Percentiles rank a stretch among this genome's conserved stretches.
phyloP scores from a whole-genome alignment of 92 coral and sea anemone genomes.

The Epizoanthus scotinus region DNA sequence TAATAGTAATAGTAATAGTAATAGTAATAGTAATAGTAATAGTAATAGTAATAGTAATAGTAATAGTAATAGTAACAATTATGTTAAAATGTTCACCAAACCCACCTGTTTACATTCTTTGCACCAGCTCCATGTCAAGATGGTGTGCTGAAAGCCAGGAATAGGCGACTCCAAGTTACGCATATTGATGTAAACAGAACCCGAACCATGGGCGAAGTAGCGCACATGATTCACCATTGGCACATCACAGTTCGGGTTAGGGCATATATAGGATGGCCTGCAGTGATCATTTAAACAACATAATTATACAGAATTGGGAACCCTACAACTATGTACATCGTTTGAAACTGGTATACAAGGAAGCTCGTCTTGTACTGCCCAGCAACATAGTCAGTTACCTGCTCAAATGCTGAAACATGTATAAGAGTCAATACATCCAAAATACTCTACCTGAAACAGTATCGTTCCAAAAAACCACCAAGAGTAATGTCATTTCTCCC shows the following conservation, averaged over 20 bases:
- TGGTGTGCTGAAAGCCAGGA: constrained; percentile 92
- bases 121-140: constrained; percentile 99
- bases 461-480: constrained; percentile 95
- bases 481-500: constrained; percentile 96
- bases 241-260: constrained; percentile 95
- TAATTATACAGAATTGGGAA: too few species aligned
- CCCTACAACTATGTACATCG: too few species aligned
- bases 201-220: constrained; percentile 96
- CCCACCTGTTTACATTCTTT: constrained; percentile 94
- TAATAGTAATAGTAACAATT: too few species aligned
- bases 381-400: background rate
- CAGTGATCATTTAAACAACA: background rate
- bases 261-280: constrained; percentile 96
- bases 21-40: too few species aligned
- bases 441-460: constrained; percentile 89
- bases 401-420: background rate
- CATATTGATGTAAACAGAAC: constrained; percentile 96
- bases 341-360: too few species aligned
- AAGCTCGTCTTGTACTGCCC: too few species aligned
- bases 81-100: background rate
- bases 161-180: constrained; percentile 96
- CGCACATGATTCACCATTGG: constrained; percentile 98
- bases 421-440: background rate
- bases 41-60: too few species aligned
- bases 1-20: too few species aligned